Conservation (phyloP, 1,140 invertebrate genomes). For the Anoplophora glabripennis region DNA sequence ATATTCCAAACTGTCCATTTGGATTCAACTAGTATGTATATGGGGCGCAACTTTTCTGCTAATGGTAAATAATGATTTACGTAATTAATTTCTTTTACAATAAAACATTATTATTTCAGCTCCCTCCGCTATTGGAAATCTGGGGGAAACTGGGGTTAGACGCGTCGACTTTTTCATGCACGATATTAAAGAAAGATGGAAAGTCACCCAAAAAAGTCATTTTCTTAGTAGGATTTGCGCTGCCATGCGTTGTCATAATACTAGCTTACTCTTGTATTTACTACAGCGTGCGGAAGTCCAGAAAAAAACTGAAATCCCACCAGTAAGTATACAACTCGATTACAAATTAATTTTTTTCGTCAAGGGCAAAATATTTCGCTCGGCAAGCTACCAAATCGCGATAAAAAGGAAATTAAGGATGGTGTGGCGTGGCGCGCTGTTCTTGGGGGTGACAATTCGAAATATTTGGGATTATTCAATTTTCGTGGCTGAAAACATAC, state of each 20-base stretch:
- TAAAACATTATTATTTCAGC: conserved; percentile 51
- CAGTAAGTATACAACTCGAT: conserved; percentile 47
- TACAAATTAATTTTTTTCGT: too few relatives aligned
- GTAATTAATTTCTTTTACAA: background rate
- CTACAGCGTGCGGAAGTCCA: conserved; percentile 71
- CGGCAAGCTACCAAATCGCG: too few relatives aligned
- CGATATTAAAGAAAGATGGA: conserved; percentile 73
- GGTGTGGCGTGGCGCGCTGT: too few relatives aligned
- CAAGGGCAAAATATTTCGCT: too few relatives aligned
- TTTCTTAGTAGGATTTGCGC: conserved; percentile 76
- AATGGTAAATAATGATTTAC: conserved; percentile 52
- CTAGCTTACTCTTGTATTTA: conserved; percentile 83
- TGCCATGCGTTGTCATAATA: conserved; percentile 79
- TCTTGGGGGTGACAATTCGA: too few relatives aligned
- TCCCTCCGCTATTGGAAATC: conserved; percentile 71
- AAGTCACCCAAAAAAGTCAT: conserved; percentile 81
- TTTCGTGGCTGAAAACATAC: too few relatives aligned
- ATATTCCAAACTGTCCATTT: conserved; percentile 69
- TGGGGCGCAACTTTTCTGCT: conserved; percentile 70
- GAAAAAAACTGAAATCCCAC: conserved; percentile 65
- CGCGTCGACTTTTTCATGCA: conserved; percentile 76
- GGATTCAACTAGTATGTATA: conserved; percentile 69
- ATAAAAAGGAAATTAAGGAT: too few relatives aligned
- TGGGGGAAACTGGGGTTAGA: conserved; percentile 81
- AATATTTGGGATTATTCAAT: too few relatives aligned